Conservation (phyloP, 1,140 invertebrate species). For the Conopomorpha cramerella region DNA sequence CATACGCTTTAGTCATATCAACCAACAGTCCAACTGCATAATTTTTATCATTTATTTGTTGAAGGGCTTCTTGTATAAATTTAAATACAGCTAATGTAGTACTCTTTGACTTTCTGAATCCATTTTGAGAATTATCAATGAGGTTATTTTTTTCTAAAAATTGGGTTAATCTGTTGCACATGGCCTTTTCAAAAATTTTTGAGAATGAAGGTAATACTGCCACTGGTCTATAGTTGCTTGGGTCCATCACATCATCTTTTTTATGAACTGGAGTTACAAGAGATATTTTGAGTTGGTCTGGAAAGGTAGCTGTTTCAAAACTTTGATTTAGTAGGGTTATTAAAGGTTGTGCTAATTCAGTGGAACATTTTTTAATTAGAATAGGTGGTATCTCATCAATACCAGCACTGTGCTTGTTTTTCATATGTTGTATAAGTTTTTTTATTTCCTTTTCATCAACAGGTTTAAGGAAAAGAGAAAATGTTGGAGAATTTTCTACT, state of each 20-base stretch:
- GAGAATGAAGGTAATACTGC: conserved; percentile 1
- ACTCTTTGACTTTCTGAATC: not conserved
- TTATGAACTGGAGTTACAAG: conserved; percentile 1
- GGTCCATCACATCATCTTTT: not conserved
- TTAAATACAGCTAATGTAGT: not conserved
- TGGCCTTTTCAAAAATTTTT: conserved; percentile 1
- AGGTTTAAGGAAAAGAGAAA: not conserved
- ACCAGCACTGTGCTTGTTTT: conserved; percentile 1
- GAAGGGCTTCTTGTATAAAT: not conserved
- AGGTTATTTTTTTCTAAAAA: conserved; percentile 1
- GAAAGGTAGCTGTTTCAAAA: not conserved
- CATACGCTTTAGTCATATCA: conserved; percentile 4
- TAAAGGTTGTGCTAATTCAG: not conserved
- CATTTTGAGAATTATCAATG: not conserved
- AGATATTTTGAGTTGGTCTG: not conserved
- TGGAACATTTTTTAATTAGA: conserved; percentile 1
- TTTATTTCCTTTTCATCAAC: conserved; percentile 1
- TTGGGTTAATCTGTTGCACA: not conserved
- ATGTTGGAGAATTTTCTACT: not conserved
- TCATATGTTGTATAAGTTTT: not conserved
- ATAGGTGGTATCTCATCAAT: conserved; percentile 1
- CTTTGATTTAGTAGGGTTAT: not conserved
- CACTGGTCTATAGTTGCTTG: conserved; percentile 1
- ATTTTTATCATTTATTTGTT: not conserved
- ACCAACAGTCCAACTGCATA: not conserved